Conservation (phyloP, 2,888 invertebrate species). For the Cerastis rubricosa region DNA sequence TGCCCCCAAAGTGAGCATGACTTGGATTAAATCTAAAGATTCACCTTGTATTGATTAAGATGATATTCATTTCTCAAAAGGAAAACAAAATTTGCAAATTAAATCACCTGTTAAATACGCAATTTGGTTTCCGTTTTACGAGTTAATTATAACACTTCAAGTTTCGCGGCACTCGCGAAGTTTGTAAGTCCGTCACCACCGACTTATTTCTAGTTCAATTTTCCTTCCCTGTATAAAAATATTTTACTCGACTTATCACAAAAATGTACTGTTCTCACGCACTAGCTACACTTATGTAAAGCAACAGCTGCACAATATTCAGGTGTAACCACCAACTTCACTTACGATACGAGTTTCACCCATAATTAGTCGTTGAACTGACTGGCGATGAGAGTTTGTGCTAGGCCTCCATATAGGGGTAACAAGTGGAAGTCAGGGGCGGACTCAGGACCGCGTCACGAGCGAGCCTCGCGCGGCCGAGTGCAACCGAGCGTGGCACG, state of each 20-base stretch:
- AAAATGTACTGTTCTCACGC: conserved; percentile 49
- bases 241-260: conserved; percentile 66
- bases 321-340: conserved; percentile 35
- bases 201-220: conserved; percentile 48
- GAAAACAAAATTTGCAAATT: conserved; percentile 38
- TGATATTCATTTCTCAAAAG: conserved; percentile 23
- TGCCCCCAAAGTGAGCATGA: conserved; percentile 23
- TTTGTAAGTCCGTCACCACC: conserved; percentile 50
- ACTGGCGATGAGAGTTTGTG: conserved; percentile 42
- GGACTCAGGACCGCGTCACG: conserved; percentile 25
- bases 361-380: conserved; percentile 27
- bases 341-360: conserved; percentile 18
- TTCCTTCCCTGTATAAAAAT: conserved; percentile 67
- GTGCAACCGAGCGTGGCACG: conserved; percentile 32
- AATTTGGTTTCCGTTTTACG: conserved; percentile 50
- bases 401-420: conserved; percentile 46
- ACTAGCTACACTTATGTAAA: conserved; percentile 55
- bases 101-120: conserved; percentile 48
- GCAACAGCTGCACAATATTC: conserved; percentile 47
- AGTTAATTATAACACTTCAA: conserved; percentile 51
- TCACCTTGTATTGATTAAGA: conserved; percentile 12
- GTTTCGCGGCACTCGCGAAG: conserved; percentile 52
- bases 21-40: conserved; percentile 24
- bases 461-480: conserved; percentile 32
- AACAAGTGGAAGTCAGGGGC: conserved; percentile 42